A percentile compares a stretch with the other conserved stretches of the same genome.
Evolutionary conservation across 2,113 vertebrate species (phyloP).

Genomic region (Odocoileus virginianus): DNA sequence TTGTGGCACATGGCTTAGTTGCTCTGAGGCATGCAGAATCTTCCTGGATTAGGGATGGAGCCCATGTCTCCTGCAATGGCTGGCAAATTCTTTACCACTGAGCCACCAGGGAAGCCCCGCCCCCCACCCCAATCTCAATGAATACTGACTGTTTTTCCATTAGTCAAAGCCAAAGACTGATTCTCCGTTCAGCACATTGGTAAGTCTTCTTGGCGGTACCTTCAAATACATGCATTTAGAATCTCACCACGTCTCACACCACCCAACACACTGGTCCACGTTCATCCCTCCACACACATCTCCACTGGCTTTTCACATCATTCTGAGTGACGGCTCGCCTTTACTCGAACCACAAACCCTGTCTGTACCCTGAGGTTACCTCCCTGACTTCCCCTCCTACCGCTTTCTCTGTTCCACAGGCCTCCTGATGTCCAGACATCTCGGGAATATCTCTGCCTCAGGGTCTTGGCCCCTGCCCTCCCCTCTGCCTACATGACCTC

Average conservation of each 20-base stretch:
- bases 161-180: not conserved
- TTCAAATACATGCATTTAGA: rapidly evolving
- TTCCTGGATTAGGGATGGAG: not conserved
- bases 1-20: not conserved
- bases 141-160: not conserved
- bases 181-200: rapidly evolving
- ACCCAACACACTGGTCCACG: rapidly evolving
- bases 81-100: not conserved
- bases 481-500: not conserved
- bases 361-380: rapidly evolving
- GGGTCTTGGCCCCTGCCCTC: not conserved
- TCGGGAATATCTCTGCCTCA: not conserved
- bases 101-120: not conserved
- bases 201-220: not conserved
- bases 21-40: not conserved
- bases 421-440: not conserved
- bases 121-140: not conserved
- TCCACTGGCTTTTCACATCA: not conserved
- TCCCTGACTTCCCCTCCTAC: too few relatives aligned
- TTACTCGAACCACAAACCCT: not conserved
- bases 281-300: not conserved
- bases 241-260: rapidly evolving
- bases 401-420: rapidly evolving
- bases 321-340: rapidly evolving
- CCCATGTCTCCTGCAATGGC: not conserved